Conservation (phyloP, 1,140 invertebrate species). For the Bicyclus anynana region DNA sequence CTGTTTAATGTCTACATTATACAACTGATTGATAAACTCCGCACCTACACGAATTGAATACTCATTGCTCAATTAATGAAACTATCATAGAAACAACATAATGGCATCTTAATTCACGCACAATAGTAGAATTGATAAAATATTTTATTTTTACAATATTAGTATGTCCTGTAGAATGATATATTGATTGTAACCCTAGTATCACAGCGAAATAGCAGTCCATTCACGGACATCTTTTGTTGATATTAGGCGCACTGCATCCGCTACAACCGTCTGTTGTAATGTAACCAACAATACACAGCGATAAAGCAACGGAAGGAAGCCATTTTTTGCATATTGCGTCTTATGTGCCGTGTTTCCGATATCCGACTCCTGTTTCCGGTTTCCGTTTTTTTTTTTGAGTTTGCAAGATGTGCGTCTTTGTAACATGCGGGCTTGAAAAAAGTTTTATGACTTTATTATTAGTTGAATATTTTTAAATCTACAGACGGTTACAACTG, state of each 20-base stretch:
- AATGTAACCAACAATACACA: constrained; percentile 10
- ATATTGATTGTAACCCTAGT: background rate
- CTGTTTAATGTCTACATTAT: no score
- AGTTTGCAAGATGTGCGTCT: background rate
- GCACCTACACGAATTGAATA: no score
- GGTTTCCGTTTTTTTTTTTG: constrained; percentile 13
- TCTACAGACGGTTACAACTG: no score
- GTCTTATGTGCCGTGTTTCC: constrained; percentile 18
- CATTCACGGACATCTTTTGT: constrained; percentile 29
- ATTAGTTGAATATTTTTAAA: no score
- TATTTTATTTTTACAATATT: no score
- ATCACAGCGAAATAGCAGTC: constrained; percentile 41
- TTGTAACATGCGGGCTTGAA: background rate
- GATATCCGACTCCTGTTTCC: constrained; percentile 18
- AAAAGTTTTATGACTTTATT: background rate
- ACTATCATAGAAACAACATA: no score
- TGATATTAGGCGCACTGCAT: constrained; percentile 31
- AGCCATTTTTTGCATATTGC: constrained; percentile 23
- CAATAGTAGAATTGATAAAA: no score
- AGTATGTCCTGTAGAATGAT: background rate
- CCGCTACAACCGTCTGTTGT: constrained; percentile 22
- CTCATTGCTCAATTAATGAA: no score
- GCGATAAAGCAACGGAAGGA: constrained; percentile 32
- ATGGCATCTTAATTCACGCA: no score
- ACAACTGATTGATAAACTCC: no score